Evolutionary conservation across 2,113 vertebrate genomes (phyloP).

Genomic region (Cyanistes caeruleus): DNA sequence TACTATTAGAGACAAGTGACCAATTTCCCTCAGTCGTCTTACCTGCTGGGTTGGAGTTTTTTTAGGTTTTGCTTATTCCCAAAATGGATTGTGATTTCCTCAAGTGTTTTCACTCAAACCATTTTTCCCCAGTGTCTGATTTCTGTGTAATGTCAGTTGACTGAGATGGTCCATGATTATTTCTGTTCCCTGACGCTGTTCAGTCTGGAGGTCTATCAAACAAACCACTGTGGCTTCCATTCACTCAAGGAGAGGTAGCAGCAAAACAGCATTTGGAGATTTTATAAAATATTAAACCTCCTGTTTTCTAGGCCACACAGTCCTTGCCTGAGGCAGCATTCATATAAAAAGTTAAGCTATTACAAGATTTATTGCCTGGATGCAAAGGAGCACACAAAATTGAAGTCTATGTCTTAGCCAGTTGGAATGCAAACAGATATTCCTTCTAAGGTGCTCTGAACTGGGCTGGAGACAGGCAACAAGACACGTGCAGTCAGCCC

Average conservation of each 20-base stretch:
- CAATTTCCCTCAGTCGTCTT: neutral
- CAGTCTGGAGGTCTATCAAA: slow-evolving; percentile 13
- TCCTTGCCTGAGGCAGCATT: slow-evolving; percentile 68
- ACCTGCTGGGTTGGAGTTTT: neutral
- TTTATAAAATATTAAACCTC: slow-evolving; percentile 72
- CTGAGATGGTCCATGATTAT: neutral
- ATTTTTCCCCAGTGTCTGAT: neutral
- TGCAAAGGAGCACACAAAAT: slow-evolving; percentile 50
- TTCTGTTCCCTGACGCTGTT: neutral
- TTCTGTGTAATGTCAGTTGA: neutral
- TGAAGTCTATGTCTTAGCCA: slow-evolving; percentile 13
- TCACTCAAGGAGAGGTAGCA: slow-evolving; percentile 13
- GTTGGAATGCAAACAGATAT: slow-evolving; percentile 5
- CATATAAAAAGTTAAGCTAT: slow-evolving; percentile 69
- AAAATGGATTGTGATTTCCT: neutral
- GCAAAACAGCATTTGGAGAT: slow-evolving; percentile 57
- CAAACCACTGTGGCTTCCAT: neutral
- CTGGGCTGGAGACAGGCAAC: neutral
- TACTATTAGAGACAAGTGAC: neutral
- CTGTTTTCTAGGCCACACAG: slow-evolving; percentile 67
- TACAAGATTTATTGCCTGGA: slow-evolving; percentile 69
- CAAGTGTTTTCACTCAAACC: neutral
- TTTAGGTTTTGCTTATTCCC: neutral
- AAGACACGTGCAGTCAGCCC: neutral
- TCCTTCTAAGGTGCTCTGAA: neutral